Evolutionary conservation across 2,113 vertebrate genomes (phyloP).

Genomic region (Sinocyclocheilus maitianheensis): DNA sequence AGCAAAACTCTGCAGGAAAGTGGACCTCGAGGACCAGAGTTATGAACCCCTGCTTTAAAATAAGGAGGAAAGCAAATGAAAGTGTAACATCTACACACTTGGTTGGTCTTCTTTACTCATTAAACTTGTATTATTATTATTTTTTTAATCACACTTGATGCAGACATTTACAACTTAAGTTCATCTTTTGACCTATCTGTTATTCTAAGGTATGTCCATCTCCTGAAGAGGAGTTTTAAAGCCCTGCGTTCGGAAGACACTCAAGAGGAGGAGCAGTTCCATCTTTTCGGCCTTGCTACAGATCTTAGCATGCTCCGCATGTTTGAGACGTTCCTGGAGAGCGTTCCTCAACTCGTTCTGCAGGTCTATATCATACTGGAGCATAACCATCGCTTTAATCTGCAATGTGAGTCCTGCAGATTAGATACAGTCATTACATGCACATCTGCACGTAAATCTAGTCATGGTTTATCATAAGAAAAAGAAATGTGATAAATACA

Average conservation of each 20-base stretch:
- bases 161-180: no score
- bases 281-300: constrained; percentile 69
- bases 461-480: no score
- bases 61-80: neutral
- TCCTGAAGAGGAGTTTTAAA: constrained; percentile 63
- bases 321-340: constrained; percentile 89
- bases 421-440: neutral
- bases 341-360: constrained; percentile 85
- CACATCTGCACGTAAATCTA: neutral
- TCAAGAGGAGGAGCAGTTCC: constrained; percentile 31
- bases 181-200: neutral
- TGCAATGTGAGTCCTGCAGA: constrained; percentile 81
- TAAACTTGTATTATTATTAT: neutral
- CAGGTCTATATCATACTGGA: constrained; percentile 80
- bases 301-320: constrained; percentile 91
- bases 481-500: neutral
- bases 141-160: neutral
- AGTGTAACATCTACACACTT: neutral
- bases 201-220: constrained; percentile 66
- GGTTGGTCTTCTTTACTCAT: neutral
- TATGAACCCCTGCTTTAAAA: neutral
- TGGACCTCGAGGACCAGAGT: no score
- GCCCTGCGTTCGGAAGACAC: constrained; percentile 49
- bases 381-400: constrained; percentile 55
- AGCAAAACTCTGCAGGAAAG: no score